Base-by-base conservation (phyloP, 2,797 vertebrate species). In the Pangasius krempfi region DNA sequence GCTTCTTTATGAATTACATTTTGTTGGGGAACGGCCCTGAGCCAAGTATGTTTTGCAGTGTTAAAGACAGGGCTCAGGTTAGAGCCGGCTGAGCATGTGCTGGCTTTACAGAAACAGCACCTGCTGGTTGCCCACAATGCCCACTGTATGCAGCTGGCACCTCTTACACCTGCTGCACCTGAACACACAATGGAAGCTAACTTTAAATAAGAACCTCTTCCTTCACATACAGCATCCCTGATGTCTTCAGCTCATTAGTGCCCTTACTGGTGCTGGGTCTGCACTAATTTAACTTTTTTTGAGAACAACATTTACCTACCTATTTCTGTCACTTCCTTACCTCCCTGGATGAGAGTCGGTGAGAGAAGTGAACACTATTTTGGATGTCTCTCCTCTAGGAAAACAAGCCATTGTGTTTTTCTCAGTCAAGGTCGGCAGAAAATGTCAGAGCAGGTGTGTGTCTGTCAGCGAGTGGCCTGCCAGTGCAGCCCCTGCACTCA, bases 371-470 rank as follows among this genome's bases (percentile, higher is more conserved):
- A 6, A 33, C 40, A 92, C 91, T 72, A 33, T 80, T 64, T 91
- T 90, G 92, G 93, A 87, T 86, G 91, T 87, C 79, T 70, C 62
- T 52, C 82, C 88, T 92, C 92, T 89, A 89, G 93, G 92, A 95
- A 84, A 68, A 93, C 93, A 54, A 85, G 82, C 47, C 94, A 93
- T 95, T 95, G 95, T 94, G 94, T 94, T 95, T 91, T 95, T 95
- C 93, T 93, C 94, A 94, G 95, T 96, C 95, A 95, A 96, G 96
- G 96, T 96, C 95, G 92, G 93, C 92, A 95, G 94, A 95, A 96
- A 96, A 96, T 96, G 96, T 96, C 96, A 95, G 96, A 96, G 94
- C 96, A 97, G 96, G 96, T 96, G 96, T 90, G 92, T 88, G 94
- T 96, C 96, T 95, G 95, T 95, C 93, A 94, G 94, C 88, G 92